phyloP scores from a whole-genome alignment of 2,113 vertebrate species.

The Sphyrna mokarran region DNA sequence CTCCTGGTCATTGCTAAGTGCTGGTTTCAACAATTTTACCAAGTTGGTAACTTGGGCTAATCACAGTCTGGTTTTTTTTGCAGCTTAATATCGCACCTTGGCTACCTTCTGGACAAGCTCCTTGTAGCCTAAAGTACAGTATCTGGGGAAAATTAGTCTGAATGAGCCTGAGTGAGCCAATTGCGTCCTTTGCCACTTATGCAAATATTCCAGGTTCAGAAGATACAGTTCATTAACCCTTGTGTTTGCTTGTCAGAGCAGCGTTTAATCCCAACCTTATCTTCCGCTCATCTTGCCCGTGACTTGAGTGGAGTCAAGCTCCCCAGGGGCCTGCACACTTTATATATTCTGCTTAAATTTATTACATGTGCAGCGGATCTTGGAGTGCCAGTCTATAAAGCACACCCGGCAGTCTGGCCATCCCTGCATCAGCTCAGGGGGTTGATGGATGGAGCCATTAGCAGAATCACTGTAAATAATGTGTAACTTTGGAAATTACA shows the following conservation, averaged over 20 bases:
- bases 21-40: neutral
- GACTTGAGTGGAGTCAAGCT: neutral
- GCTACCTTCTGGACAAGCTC: neutral
- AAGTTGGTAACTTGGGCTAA: no score
- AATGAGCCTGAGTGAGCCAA: neutral
- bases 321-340: neutral
- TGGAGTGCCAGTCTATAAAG: neutral
- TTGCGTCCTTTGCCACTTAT: neutral
- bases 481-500: slow-evolving; percentile 67
- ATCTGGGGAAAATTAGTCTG: neutral
- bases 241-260: neutral
- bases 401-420: neutral
- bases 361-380: slow-evolving; percentile 15
- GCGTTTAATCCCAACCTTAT: neutral
- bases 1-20: neutral
- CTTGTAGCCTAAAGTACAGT: neutral
- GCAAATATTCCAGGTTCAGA: neutral
- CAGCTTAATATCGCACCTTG: neutral
- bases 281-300: neutral
- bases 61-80: neutral
- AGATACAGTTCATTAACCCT: neutral
- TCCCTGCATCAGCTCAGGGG: neutral
- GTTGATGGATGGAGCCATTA: slow-evolving; percentile 70
- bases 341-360: neutral
- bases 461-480: slow-evolving; percentile 72